A percentile compares a stretch with the other conserved stretches of the same genome.
Evolutionary conservation across 2,113 vertebrate species (phyloP).

Genomic region (Mionectes macconnelli): DNA sequence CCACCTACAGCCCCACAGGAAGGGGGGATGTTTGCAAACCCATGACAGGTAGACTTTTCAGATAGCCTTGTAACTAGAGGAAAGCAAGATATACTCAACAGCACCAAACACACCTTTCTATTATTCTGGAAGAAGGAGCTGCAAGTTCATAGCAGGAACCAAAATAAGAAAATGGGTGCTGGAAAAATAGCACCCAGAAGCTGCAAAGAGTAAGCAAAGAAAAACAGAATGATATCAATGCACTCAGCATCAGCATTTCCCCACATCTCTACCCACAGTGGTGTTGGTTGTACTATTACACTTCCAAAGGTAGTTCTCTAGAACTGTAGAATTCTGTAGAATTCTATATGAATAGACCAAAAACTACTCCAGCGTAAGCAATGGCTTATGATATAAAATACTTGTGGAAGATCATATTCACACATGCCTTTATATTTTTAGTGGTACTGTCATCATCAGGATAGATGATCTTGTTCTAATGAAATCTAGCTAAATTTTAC

Average conservation of each 20-base stretch:
- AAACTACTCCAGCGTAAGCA: not conserved
- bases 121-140: not conserved
- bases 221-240: not conserved
- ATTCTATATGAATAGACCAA: not conserved
- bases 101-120: not conserved
- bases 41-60: not conserved
- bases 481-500: not conserved
- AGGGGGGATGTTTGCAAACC: too few relatives aligned
- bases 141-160: not conserved
- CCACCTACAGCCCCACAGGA: too few relatives aligned
- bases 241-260: accelerated
- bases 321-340: too few relatives aligned
- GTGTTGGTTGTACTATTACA: not conserved
- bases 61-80: not conserved
- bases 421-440: not conserved
- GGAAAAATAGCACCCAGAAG: not conserved
- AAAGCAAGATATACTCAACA: not conserved
- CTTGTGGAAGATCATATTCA: not conserved
- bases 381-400: accelerated
- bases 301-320: not conserved
- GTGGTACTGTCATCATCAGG: not conserved
- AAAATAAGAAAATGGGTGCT: not conserved
- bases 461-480: not conserved
- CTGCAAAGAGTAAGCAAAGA: not conserved
- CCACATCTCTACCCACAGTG: not conserved